Percentiles rank a stretch among this genome's conserved stretches.
Conservation (phyloP, 2,797 vertebrate genomes). For the Erpetoichthys calabaricus region DNA sequence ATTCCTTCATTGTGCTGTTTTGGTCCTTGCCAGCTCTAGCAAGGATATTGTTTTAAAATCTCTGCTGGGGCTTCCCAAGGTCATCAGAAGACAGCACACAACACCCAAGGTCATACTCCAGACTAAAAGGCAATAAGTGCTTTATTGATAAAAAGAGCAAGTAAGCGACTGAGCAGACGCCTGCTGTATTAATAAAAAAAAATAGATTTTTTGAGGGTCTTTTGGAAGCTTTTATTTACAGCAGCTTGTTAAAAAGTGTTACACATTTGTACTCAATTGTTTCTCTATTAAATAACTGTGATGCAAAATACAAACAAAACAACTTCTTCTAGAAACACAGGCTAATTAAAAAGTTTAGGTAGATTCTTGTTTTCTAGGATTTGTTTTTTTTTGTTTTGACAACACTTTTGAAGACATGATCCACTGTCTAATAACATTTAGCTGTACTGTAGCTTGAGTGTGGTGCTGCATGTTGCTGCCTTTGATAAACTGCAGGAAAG, state of each 20-base stretch:
- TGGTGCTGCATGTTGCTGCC: too few relatives aligned
- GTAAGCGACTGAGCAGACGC: slow-evolving; percentile 41
- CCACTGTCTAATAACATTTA: too few relatives aligned
- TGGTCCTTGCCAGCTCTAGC: slow-evolving; percentile 29
- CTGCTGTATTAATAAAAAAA: slow-evolving; percentile 51
- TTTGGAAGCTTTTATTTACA: neutral
- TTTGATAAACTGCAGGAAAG: too few relatives aligned
- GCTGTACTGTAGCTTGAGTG: too few relatives aligned
- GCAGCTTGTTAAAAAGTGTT: neutral
- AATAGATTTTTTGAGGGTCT: slow-evolving; percentile 38
- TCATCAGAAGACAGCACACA: slow-evolving; percentile 53
- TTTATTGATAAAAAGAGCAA: slow-evolving; percentile 69
- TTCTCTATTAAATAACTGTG: too few relatives aligned
- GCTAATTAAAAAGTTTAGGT: too few relatives aligned
- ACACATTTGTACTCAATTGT: too few relatives aligned
- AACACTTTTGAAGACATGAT: too few relatives aligned
- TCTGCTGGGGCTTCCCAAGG: slow-evolving; percentile 64
- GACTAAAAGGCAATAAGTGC: slow-evolving; percentile 82
- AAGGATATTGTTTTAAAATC: slow-evolving; percentile 35
- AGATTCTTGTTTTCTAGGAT: too few relatives aligned
- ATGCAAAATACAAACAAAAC: too few relatives aligned
- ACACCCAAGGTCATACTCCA: slow-evolving; percentile 64
- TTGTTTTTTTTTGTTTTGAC: too few relatives aligned
- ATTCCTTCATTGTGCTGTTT: neutral
- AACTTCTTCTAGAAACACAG: too few relatives aligned